Evolutionary conservation across 2,797 vertebrate species (phyloP), one percentile per base, ranked within the genome.

Genomic region (Chaunax sp.): DNA sequence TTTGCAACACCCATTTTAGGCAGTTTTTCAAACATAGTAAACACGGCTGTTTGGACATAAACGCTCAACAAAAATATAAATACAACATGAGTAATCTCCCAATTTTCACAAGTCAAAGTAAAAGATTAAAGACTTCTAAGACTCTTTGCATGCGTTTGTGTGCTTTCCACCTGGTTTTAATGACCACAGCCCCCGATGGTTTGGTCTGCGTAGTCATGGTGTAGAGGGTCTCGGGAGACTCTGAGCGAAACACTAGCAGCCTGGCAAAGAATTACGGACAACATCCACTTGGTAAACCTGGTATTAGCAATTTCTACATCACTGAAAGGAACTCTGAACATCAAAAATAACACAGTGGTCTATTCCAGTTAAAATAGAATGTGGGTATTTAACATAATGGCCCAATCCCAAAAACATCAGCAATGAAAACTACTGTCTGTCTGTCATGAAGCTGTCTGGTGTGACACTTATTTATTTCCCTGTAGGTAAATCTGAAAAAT

Each of bases 181-280:
- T 82, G 19, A 91, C 43, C 5, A 75, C 1, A 14, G 64, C 84
- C 26, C 74, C 88, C 0, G 69, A 73, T 9, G 75, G 84, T 50
- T 71, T 71, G 64, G 83, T 88, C 37, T 80, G 40, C 0, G 90
- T 92, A 8, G 63, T 49, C 23, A 62, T 65, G 5, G 88, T 91
- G 62, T 61, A 75, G 5, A 73, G 38, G 0, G 90, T 93, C 71
- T 92, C 89, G 38, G 91, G 90, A 33, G 84, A 94, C 0, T 54
- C 77, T 0, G 82, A 26, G 13, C 85, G 89, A 56, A 23, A 9
- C 45, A 87, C 43, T 50, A 59, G 72, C 18, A 92, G 8, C 74
- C 92, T 94, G 66, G 15, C n/a, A 47, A 38, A 30, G 22, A 20
- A 62, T 12, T 1, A 30, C 1, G 35, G 7, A 61, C 12, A 63